A percentile compares a stretch with the other conserved stretches of the same genome.
Conservation (phyloP, 2,113 vertebrate species). For the Gulo gulo region DNA sequence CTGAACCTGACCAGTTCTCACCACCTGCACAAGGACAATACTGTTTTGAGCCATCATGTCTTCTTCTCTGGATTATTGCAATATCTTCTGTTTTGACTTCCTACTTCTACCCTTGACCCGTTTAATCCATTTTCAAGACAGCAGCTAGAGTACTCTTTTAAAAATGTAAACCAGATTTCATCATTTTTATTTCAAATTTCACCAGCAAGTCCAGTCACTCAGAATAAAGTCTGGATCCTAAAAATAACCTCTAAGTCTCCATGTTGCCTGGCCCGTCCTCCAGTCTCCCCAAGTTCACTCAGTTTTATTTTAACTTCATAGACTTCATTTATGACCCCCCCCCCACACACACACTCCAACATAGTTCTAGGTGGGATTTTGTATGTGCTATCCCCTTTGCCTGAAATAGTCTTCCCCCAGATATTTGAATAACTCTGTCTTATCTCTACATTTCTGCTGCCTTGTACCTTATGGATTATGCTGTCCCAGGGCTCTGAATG, state of each 20-base stretch:
- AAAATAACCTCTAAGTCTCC: background rate
- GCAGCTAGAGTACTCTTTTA: background rate
- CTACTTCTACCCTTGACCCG: background rate
- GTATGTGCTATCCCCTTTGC: background rate
- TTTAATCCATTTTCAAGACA: background rate
- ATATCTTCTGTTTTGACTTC: no score
- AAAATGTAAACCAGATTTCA: background rate
- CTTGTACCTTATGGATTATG: background rate
- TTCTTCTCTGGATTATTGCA: no score
- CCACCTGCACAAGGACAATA: rapidly evolving
- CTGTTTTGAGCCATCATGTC: background rate
- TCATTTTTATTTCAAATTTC: background rate
- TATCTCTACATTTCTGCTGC: background rate
- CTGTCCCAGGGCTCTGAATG: background rate
- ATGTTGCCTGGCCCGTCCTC: rapidly evolving
- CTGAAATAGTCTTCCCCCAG: background rate
- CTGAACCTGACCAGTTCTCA: no score
- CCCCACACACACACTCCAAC: background rate
- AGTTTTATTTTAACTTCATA: background rate
- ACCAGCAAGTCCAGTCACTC: no score
- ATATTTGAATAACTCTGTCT: background rate
- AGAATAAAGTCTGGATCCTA: background rate
- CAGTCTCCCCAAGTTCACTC: no score
- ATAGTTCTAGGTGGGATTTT: background rate
- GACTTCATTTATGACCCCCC: background rate